These are phyloP conservation scores for Acleris literana DNA, from an alignment of 2,888 invertebrate genomes.

Conservation along the genomic window DNA sequence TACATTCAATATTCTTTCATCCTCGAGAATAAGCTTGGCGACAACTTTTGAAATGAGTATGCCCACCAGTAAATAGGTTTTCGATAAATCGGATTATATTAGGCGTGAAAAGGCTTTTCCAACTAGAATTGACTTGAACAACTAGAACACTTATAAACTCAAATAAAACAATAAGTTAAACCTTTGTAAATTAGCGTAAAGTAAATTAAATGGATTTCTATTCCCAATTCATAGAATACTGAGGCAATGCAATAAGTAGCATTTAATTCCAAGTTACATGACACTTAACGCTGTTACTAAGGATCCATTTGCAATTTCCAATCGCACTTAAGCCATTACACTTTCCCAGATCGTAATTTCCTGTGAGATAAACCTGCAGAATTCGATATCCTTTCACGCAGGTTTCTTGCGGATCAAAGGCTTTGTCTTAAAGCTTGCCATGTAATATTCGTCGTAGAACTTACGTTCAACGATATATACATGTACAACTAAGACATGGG, in stretches of 20 bases:
- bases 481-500: constrained; percentile 11
- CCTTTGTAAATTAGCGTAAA: background rate
- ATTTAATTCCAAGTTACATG: constrained; percentile 1
- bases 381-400: constrained; percentile 37
- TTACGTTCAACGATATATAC: constrained; percentile 28
- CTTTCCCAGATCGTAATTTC: constrained; percentile 36
- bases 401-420: constrained; percentile 33
- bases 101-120: background rate
- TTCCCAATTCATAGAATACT: constrained; percentile 26
- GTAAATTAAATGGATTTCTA: constrained; percentile 17
- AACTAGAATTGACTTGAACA: background rate
- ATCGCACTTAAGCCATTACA: constrained; percentile 27
- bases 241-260: background rate
- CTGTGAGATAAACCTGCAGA: constrained; percentile 36
- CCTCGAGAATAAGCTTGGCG: constrained; percentile 44
- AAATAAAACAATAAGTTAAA: background rate
- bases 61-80: constrained; percentile 16
- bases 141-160: background rate
- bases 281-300: constrained; percentile 5
- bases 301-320: constrained; percentile 24
- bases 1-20: constrained; percentile 53
- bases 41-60: constrained; percentile 43
- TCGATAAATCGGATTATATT: background rate
- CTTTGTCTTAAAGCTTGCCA: constrained; percentile 33
- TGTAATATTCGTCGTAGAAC: constrained; percentile 32